These are phyloP conservation scores for Phaonia tiefii DNA, from an alignment of 2,888 invertebrate species.

Conservation along the genomic window DNA sequence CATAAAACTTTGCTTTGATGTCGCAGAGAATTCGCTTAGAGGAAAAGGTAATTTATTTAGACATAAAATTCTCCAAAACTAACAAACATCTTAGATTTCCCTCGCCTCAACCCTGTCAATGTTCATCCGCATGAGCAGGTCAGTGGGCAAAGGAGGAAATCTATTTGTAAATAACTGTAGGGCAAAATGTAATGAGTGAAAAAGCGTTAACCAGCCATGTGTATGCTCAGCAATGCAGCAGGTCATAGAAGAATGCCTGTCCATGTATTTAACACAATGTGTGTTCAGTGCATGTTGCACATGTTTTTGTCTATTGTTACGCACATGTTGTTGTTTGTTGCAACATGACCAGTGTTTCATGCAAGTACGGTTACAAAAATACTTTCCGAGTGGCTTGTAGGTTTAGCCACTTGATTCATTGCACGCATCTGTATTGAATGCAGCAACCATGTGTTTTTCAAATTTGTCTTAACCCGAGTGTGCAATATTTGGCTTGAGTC, in stretches of 20 bases:
- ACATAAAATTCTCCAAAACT: conserved; percentile 21
- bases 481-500: conserved; percentile 9
- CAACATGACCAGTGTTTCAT: conserved; percentile 20
- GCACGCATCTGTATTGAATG: background rate
- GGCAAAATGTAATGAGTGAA: conserved; percentile 53
- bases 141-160: conserved; percentile 16
- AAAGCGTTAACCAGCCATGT: conserved; percentile 49
- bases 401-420: conserved; percentile 34
- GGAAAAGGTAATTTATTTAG: conserved; percentile 38
- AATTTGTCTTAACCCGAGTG: background rate
- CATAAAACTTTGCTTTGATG: conserved; percentile 25
- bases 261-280: background rate
- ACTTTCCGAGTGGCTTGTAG: conserved; percentile 4
- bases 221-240: conserved; percentile 7
- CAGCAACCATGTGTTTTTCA: background rate
- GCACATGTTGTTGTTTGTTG: background rate
- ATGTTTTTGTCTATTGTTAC: background rate
- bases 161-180: conserved; percentile 40
- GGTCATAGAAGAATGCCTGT: background rate
- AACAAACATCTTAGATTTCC: conserved; percentile 14
- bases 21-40: no score
- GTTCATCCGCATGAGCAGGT: no score
- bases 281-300: background rate
- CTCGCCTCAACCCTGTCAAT: no score
- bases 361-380: background rate